A percentile compares a stretch with the other conserved stretches of the same genome.
Evolutionary conservation across 2,797 vertebrate genomes (phyloP).

Genomic region (Poeciliopsis infans): DNA sequence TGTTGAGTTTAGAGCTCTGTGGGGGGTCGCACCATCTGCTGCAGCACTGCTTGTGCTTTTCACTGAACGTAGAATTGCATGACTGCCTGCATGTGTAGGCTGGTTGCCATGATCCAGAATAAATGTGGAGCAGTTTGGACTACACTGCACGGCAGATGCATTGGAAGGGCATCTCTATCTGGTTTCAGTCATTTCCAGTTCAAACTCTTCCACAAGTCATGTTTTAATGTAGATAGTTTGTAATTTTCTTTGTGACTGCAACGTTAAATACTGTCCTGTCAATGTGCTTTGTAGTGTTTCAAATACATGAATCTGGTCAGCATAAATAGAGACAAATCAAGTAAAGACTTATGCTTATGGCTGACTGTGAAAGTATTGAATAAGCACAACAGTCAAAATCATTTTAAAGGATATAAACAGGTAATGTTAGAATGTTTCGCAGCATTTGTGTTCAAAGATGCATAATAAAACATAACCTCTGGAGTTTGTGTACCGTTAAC

Average conservation of each 20-base stretch:
- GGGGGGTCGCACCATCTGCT: conserved; percentile 12
- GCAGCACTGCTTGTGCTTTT: conserved; percentile 1
- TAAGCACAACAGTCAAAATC: background rate
- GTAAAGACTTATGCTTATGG: background rate
- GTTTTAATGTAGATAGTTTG: background rate
- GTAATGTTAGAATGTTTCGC: background rate
- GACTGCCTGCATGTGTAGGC: conserved; percentile 3
- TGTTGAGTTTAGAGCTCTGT: conserved; percentile 4
- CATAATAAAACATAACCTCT: background rate
- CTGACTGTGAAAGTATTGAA: background rate
- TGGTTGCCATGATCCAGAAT: background rate
- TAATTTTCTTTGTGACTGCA: background rate
- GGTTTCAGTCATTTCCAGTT: background rate
- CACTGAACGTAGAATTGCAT: background rate
- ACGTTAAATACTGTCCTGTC: background rate
- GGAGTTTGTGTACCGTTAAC: background rate
- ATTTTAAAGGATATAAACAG: background rate
- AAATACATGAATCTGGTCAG: background rate
- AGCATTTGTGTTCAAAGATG: background rate
- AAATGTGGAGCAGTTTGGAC: conserved; percentile 1
- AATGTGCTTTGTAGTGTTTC: background rate
- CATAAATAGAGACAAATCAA: background rate
- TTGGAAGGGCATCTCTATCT: background rate
- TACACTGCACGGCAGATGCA: background rate
- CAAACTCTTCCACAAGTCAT: background rate